Conservation (phyloP, 2,113 vertebrate genomes). For the Morone saxatilis region DNA sequence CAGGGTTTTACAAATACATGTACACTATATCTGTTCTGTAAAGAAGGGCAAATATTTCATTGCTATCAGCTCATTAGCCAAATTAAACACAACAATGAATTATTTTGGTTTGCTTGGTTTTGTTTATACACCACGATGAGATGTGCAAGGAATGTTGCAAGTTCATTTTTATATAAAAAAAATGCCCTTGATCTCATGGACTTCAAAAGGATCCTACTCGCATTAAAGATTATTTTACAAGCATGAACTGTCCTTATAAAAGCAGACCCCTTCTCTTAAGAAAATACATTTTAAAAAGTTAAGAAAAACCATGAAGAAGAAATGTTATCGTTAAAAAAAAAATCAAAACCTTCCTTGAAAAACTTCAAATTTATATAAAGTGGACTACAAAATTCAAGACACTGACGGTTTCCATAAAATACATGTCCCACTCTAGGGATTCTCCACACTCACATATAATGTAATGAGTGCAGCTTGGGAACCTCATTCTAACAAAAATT, state of each 20-base stretch:
- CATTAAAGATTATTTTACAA: slow-evolving; percentile 71
- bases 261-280: slow-evolving; percentile 76
- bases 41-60: slow-evolving; percentile 61
- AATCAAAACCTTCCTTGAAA: slow-evolving; percentile 71
- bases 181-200: slow-evolving; percentile 76
- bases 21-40: slow-evolving; percentile 66
- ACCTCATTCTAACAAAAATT: slow-evolving; percentile 66
- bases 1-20: slow-evolving; percentile 78
- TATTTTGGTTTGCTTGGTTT: slow-evolving; percentile 64
- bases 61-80: slow-evolving; percentile 20
- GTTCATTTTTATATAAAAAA: slow-evolving; percentile 65
- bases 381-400: slow-evolving; percentile 84
- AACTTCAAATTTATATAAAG: slow-evolving; percentile 81
- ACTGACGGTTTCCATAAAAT: slow-evolving; percentile 83
- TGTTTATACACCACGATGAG: slow-evolving; percentile 62
- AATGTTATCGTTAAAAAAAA: slow-evolving; percentile 71
- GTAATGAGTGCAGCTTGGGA: slow-evolving; percentile 59
- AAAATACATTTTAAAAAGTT: slow-evolving; percentile 81
- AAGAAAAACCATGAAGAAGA: slow-evolving; percentile 77
- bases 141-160: slow-evolving; percentile 81
- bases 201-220: slow-evolving; percentile 65
- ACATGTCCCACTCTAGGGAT: slow-evolving; percentile 66
- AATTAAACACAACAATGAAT: slow-evolving; percentile 57
- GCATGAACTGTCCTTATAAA: slow-evolving; percentile 76
- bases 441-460: slow-evolving; percentile 42